Percentiles rank a stretch among this genome's conserved stretches.
phyloP scores from a whole-genome alignment of 1,140 invertebrate genomes.

The Caenorhabditis elegans region WBcel235 BX284603.4:9516501-9517000 shows the following conservation, averaged over 20 bases:
- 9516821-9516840: neutral
- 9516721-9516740: slow-evolving; percentile 1
- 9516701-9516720: too few species aligned
- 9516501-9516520: too few species aligned
- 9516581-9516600: too few species aligned
- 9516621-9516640: too few species aligned
- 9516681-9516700: neutral
- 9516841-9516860: slow-evolving; percentile 9
- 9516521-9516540: too few species aligned
- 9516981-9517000: neutral
- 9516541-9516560: too few species aligned
- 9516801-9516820: neutral
- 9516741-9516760: neutral
- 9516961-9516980: neutral
- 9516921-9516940: neutral
- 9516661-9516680: slow-evolving; percentile 3
- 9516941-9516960: neutral
- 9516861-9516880: neutral
- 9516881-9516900: neutral
- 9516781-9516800: neutral
- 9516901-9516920: neutral
- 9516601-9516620: too few species aligned
- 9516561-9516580: too few species aligned
- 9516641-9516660: neutral
- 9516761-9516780: neutral